Conservation (phyloP, 2,113 vertebrate genomes). For the Lophotis ruficrista region DNA sequence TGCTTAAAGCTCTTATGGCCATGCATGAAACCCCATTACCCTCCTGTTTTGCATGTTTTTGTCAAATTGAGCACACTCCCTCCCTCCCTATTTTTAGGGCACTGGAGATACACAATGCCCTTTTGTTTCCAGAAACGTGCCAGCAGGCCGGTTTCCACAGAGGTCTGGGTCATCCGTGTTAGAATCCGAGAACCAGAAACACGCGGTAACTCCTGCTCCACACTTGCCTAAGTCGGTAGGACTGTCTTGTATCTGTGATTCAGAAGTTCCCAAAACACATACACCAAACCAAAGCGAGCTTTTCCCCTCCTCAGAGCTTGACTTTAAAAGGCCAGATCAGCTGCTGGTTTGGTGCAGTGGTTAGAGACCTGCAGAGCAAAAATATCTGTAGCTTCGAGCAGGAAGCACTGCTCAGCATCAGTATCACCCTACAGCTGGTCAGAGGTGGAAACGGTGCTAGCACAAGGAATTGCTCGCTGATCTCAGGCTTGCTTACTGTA, state of each 20-base stretch:
- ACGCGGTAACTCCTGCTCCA: background rate
- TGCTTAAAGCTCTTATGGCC: background rate
- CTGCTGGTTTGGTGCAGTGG: background rate
- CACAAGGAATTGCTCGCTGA: background rate
- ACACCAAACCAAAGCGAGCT: background rate
- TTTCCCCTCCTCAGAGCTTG: background rate
- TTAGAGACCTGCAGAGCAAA: background rate
- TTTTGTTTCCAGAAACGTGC: background rate
- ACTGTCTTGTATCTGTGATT: background rate
- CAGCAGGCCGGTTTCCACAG: accelerated
- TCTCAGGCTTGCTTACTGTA: background rate
- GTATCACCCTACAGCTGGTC: background rate
- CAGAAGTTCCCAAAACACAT: background rate
- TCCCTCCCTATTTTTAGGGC: background rate
- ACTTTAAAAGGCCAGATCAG: background rate
- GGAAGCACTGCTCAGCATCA: background rate
- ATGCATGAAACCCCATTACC: background rate
- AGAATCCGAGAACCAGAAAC: background rate
- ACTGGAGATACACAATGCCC: background rate
- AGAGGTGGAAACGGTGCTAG: background rate
- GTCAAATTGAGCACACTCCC: background rate
- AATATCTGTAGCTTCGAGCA: background rate
- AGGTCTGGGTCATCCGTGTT: background rate
- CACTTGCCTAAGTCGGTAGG: background rate
- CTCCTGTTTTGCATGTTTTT: background rate